Conservation (phyloP, 2,797 vertebrate species). For the Dendrocincla fuliginosa region DNA sequence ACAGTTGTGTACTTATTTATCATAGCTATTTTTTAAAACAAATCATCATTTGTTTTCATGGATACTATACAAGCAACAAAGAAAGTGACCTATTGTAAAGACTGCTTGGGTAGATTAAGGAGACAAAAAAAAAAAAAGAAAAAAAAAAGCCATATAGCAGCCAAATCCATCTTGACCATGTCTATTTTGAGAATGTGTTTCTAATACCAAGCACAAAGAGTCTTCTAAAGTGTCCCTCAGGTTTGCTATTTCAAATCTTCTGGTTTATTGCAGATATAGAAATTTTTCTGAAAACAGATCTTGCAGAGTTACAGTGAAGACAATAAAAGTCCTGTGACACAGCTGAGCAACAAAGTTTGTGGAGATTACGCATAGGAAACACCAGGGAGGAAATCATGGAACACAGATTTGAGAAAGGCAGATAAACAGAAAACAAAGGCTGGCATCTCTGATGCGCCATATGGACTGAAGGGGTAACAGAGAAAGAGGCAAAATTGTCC, state of each 20-base stretch:
- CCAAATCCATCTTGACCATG: neutral
- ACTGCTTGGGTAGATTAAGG: neutral
- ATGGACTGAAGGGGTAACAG: neutral
- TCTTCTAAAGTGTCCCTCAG: neutral
- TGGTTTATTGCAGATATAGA: neutral
- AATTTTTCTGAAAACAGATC: neutral
- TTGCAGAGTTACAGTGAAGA: neutral
- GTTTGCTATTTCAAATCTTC: neutral
- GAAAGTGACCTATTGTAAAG: neutral
- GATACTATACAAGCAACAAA: neutral
- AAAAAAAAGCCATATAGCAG: neutral
- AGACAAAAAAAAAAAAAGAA: neutral
- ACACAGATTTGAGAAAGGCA: slow-evolving; percentile 3
- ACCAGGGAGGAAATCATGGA: neutral
- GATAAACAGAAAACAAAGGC: neutral
- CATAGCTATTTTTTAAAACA: neutral
- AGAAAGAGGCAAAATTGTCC: neutral
- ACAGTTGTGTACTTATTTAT: neutral
- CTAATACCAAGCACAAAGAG: neutral
- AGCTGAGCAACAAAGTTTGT: neutral
- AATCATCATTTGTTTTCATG: neutral
- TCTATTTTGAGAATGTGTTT: neutral
- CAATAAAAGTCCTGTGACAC: neutral
- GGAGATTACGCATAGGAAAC: neutral
- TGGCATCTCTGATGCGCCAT: neutral